phyloP scores from a whole-genome alignment of 2,797 vertebrate genomes.

The Acipenser transmontanus region DNA sequence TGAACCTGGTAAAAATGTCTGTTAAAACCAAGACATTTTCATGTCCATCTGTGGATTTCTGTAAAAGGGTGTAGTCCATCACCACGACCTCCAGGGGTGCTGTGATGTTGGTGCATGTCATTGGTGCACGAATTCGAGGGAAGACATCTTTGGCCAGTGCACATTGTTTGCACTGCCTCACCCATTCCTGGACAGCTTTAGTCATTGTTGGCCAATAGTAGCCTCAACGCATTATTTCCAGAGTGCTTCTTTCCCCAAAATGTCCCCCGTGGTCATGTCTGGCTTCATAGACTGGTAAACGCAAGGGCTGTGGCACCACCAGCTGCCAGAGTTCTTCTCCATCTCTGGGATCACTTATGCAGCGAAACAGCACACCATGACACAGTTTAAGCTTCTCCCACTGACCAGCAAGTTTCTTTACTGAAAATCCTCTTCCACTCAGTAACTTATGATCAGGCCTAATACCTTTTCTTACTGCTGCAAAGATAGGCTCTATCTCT shows the following conservation, averaged over 20 bases:
- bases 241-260: slow-evolving; percentile 18
- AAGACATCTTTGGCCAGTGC: slow-evolving; percentile 21
- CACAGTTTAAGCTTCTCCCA: slow-evolving; percentile 5
- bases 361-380: slow-evolving; percentile 9
- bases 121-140: slow-evolving; percentile 11
- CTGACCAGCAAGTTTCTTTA: slow-evolving; percentile 6
- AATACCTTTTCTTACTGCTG: not conserved
- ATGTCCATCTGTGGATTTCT: not conserved
- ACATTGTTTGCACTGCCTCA: slow-evolving; percentile 21
- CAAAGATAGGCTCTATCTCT: not conserved
- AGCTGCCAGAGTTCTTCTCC: slow-evolving; percentile 17
- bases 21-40: not conserved
- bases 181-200: slow-evolving; percentile 18
- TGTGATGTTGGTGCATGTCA: slow-evolving; percentile 13
- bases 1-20: not conserved
- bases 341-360: slow-evolving; percentile 9
- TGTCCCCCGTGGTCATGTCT: slow-evolving; percentile 22
- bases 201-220: slow-evolving; percentile 23
- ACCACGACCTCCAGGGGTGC: not conserved
- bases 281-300: not conserved
- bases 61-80: not conserved
- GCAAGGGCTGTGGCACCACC: not conserved
- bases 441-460: not conserved
- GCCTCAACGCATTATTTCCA: slow-evolving; percentile 5
- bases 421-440: not conserved